Evolutionary conservation across 1,140 invertebrate genomes (phyloP), one percentile per base, ranked within the genome.

Genomic region (Sipha flava): DNA sequence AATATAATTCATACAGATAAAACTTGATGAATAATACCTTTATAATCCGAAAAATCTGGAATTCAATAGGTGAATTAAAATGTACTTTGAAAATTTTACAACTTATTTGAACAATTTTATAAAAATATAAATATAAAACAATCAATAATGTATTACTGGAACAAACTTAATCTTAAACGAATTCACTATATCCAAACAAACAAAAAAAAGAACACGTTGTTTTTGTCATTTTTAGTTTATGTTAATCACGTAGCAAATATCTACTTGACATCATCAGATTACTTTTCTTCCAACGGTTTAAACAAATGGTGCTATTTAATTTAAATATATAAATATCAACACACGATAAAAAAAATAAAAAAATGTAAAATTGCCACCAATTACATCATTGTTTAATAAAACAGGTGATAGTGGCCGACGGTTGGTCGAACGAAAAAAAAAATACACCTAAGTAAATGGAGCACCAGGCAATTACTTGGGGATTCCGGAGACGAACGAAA

Each of bases 391-490:
- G 64, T 66, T 66, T 43, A 23, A 23, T 66, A 26, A 43, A 66
- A 45, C 43, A 31, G 43, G 40, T 72, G 68, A 40, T 66, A 14
- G 45, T 47, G 37, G 64, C 10, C 9, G 12, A n/a, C 37, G n/a
- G 34, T 1, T 2, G 4, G 62, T 34, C 1, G 18, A 14, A 34
- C 21, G 40, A 49, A 52, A 34, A 49, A 72, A 75, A 75, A 75
- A 52, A 75, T 16, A 37, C 40, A n/a, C 40, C 40, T 18, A 52
- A 49, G 31, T 75, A 77, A 57, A 77, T 43, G 49, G n/a, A 77
- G 73, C 52, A 77, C 73, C 52, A 16, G 72, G 34, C 73, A 75
- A 57, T 75, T 57, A 77, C 73, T 77, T 3, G 31, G 23, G 49
- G 73, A 77, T 52, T 72, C 31, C 29, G 23, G 40, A 70, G 43